Percentiles rank a stretch among this genome's conserved stretches.
Evolutionary conservation across 2,113 vertebrate genomes (phyloP).

Genomic region (Cariama cristata): DNA sequence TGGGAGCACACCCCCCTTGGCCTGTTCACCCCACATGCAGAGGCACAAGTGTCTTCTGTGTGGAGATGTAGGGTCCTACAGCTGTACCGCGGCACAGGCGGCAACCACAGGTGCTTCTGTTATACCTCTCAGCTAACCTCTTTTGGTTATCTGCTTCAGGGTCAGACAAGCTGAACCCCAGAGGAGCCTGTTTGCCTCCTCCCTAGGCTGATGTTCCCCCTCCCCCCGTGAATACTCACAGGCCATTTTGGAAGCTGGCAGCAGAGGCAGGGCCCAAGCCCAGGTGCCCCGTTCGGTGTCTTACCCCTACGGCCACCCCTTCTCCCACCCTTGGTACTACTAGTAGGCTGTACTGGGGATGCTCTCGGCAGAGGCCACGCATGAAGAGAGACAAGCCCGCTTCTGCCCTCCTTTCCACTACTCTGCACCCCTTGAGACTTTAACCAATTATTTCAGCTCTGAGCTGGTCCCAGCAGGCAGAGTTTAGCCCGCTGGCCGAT

Average conservation of each 20-base stretch:
- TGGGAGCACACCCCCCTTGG: background rate
- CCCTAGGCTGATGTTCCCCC: too few relatives aligned
- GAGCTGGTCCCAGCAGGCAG: background rate
- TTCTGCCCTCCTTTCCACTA: background rate
- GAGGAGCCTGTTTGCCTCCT: background rate
- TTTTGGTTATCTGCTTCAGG: background rate
- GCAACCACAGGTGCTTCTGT: background rate
- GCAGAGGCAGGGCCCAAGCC: background rate
- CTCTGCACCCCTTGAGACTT: background rate
- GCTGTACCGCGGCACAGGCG: background rate
- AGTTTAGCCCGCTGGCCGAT: background rate
- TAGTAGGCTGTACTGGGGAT: background rate
- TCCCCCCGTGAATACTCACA: background rate
- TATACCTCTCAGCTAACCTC: background rate
- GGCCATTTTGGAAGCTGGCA: background rate
- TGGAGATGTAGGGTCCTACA: fast-evolving
- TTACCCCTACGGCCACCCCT: background rate
- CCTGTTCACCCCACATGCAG: background rate
- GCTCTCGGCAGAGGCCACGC: background rate
- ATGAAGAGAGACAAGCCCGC: background rate
- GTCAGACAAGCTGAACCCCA: background rate
- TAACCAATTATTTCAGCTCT: background rate
- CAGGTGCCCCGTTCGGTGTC: background rate
- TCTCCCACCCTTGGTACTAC: background rate
- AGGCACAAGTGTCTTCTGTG: background rate